These are phyloP conservation scores for Deladenus siricidicola DNA, from an alignment of 2,888 invertebrate genomes.

Conservation along the genomic window DNA sequence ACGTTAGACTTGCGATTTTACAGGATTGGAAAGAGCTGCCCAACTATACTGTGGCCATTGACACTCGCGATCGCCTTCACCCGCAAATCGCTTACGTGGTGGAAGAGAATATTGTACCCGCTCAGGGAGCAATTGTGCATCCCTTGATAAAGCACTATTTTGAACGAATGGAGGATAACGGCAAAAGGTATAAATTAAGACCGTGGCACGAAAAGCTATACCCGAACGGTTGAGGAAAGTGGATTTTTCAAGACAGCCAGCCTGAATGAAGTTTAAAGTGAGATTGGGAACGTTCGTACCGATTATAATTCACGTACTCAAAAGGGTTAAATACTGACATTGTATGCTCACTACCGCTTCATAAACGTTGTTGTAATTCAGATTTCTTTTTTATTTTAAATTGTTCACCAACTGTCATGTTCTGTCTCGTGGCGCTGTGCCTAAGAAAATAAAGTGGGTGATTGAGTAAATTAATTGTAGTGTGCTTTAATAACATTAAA, in stretches of 20 bases:
- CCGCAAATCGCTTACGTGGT: slow-evolving; percentile 57
- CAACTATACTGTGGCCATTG: slow-evolving; percentile 59
- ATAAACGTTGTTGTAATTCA: too few species aligned
- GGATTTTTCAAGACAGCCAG: background rate
- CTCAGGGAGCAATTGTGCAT: slow-evolving; percentile 53
- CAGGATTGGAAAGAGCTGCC: slow-evolving; percentile 48
- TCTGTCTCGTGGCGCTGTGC: too few species aligned
- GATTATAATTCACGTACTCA: background rate
- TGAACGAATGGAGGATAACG: slow-evolving; percentile 40
- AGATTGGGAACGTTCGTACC: background rate
- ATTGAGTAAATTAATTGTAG: too few species aligned
- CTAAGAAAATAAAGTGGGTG: too few species aligned
- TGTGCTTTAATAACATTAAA: too few species aligned
- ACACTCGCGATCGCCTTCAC: slow-evolving; percentile 54
- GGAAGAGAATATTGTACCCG: slow-evolving; percentile 53
- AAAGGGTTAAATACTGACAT: too few species aligned
- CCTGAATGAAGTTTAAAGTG: too few species aligned
- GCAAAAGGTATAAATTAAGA: slow-evolving; percentile 16
- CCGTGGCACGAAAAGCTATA: slow-evolving; percentile 30
- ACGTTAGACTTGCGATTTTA: background rate
- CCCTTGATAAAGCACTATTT: slow-evolving; percentile 55
- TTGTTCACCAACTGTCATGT: too few species aligned
- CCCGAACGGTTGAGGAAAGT: slow-evolving; percentile 18
- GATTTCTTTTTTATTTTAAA: too few species aligned
- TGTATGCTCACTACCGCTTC: too few species aligned